A percentile compares a stretch with the other conserved stretches of the same genome.
Evolutionary conservation across 2,113 vertebrate genomes (phyloP).

Genomic region (Labrus mixtus): DNA sequence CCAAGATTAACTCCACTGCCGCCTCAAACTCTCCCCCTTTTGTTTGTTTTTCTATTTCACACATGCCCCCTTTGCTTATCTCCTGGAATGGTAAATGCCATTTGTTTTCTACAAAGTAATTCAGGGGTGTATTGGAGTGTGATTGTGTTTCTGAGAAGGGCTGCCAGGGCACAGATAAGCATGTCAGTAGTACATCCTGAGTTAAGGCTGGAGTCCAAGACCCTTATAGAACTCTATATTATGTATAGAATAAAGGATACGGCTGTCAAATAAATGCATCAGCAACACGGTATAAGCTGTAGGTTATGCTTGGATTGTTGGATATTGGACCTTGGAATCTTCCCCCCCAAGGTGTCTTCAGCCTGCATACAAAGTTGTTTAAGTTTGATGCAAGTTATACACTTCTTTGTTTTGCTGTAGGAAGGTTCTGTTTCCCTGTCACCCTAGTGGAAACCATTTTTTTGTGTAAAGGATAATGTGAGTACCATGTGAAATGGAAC

Average conservation of each 20-base stretch:
- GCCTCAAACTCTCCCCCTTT: constrained; percentile 57
- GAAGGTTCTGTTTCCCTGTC: not conserved
- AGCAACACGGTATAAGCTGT: constrained; percentile 18
- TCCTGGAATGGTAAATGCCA: constrained; percentile 69
- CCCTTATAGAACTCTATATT: constrained; percentile 41
- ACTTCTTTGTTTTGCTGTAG: constrained; percentile 10
- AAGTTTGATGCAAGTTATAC: not conserved
- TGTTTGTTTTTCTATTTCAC: constrained; percentile 81
- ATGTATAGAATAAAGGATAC: constrained; percentile 33
- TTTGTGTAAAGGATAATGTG: not conserved
- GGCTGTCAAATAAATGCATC: constrained; percentile 57
- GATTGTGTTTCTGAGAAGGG: constrained; percentile 69
- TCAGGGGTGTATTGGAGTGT: constrained; percentile 71
- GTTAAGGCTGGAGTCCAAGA: constrained; percentile 40
- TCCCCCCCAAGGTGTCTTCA: constrained; percentile 37
- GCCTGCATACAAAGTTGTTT: constrained; percentile 24
- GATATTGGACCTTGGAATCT: constrained; percentile 48
- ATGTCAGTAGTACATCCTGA: constrained; percentile 50
- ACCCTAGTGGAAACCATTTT: too few species aligned
- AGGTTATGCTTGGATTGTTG: constrained; percentile 41
- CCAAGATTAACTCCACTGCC: constrained; percentile 72
- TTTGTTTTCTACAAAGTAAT: constrained; percentile 81
- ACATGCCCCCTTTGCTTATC: constrained; percentile 80
- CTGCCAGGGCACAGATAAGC: constrained; percentile 75
- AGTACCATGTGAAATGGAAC: not conserved